phyloP scores from a whole-genome alignment of 2,797 vertebrate genomes.

The Sebastes wilsoni region DNA sequence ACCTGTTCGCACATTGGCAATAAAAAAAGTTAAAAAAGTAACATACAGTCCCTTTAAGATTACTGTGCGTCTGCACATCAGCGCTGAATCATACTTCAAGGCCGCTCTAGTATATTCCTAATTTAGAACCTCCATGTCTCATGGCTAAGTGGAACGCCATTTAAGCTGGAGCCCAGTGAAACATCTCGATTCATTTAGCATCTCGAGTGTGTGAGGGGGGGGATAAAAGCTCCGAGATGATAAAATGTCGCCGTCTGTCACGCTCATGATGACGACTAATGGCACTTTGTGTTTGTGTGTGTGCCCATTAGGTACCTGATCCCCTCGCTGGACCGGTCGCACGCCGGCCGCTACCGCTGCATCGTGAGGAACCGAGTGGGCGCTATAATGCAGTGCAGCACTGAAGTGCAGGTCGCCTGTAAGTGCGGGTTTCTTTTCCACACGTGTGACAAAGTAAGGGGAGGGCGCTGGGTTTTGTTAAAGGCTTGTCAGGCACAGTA shows the following conservation, averaged over 20 bases:
- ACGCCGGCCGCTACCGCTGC: conserved; percentile 97
- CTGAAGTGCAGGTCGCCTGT: conserved; percentile 98
- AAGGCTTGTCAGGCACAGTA: conserved; percentile 36
- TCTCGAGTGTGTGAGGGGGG: conserved; percentile 10
- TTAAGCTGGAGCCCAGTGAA: conserved; percentile 33
- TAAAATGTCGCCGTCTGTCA: conserved; percentile 55
- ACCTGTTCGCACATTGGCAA: too few species aligned
- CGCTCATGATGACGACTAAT: conserved; percentile 59
- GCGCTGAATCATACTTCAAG: conserved; percentile 12
- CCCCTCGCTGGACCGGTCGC: conserved; percentile 91
- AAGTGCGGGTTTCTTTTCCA: conserved; percentile 77
- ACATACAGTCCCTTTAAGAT: neutral
- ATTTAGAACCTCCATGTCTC: conserved; percentile 23
- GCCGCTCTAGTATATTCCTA: neutral
- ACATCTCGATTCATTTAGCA: conserved; percentile 55
- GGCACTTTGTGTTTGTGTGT: conserved; percentile 44
- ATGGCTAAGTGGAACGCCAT: conserved; percentile 37
- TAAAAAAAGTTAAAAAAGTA: too few species aligned
- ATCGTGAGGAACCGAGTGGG: conserved; percentile 96
- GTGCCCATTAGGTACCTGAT: conserved; percentile 90
- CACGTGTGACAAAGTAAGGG: conserved; percentile 16
- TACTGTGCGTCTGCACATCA: neutral
- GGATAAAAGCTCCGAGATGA: conserved; percentile 51
- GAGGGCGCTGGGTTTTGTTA: conserved; percentile 34
- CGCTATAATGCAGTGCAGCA: conserved; percentile 95